These are phyloP conservation scores for Drosophila nigricruria DNA, from an alignment of 2,888 invertebrate species.

Conservation along the genomic window DNA sequence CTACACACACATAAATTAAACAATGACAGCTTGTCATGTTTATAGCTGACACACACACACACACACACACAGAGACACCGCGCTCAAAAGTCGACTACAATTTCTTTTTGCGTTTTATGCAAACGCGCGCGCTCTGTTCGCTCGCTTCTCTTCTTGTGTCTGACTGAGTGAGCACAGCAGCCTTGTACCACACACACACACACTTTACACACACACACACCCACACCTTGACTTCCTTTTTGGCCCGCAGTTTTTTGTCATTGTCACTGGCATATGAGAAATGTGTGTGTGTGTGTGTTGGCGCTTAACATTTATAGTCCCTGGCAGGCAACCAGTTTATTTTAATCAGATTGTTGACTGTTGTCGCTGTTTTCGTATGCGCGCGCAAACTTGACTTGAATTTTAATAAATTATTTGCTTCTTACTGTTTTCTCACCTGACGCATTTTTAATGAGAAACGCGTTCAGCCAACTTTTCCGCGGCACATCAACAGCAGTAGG, in stretches of 20 bases:
- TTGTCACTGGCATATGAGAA: conserved; percentile 62
- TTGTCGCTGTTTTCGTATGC: conserved; percentile 11
- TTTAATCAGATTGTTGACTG: conserved; percentile 54
- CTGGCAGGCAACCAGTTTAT: conserved; percentile 33
- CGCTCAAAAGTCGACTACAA: conserved; percentile 39
- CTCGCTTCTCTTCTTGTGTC: conserved; percentile 22
- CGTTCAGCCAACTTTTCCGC: conserved; percentile 65
- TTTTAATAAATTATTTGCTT: conserved; percentile 69
- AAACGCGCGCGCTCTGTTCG: conserved; percentile 29
- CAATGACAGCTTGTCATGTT: conserved; percentile 75
- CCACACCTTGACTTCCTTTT: conserved; percentile 19
- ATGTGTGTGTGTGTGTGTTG: too few relatives aligned
- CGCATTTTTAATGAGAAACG: conserved; percentile 68
- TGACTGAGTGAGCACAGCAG: conserved; percentile 32
- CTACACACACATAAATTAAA: conserved; percentile 49
- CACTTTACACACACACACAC: conserved; percentile 13
- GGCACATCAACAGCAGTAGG: not conserved
- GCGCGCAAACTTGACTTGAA: conserved; percentile 46
- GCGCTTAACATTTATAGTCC: conserved; percentile 57
- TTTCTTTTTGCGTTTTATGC: conserved; percentile 35
- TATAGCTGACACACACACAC: conserved; percentile 37
- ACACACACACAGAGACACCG: conserved; percentile 2
- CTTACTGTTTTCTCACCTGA: conserved; percentile 25
- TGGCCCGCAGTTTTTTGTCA: conserved; percentile 22
- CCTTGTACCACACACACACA: conserved; percentile 38